Conservation (phyloP, 2,797 vertebrate genomes). For the Catostomus latipinnis region DNA sequence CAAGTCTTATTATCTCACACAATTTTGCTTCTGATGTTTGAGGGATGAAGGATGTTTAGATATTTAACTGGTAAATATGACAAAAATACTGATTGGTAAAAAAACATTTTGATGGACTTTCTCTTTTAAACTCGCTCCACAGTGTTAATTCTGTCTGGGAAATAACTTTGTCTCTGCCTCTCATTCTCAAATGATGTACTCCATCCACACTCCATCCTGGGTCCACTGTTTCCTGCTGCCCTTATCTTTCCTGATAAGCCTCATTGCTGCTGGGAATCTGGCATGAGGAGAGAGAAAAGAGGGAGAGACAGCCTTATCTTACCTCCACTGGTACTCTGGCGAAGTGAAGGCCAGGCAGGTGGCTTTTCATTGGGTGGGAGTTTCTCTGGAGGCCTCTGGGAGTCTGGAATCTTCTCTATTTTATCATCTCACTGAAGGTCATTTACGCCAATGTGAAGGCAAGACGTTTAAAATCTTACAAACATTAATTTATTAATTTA, state of each 20-base stretch:
- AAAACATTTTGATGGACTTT: no score
- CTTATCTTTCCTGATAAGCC: conserved; percentile 49
- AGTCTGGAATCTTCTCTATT: conserved; percentile 18
- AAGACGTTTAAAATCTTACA: no score
- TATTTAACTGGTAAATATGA: no score
- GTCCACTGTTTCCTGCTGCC: conserved; percentile 43
- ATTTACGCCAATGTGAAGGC: neutral
- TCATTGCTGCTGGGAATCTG: conserved; percentile 31
- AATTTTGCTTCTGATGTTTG: no score
- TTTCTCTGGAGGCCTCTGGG: neutral
- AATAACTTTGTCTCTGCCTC: conserved; percentile 8
- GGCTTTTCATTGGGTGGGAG: conserved; percentile 1
- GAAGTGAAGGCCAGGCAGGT: conserved; percentile 46
- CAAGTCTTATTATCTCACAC: no score
- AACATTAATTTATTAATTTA: no score
- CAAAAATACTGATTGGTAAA: no score
- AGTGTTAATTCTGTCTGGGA: neutral
- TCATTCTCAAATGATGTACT: conserved; percentile 21
- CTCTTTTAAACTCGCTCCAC: neutral
- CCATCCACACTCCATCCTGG: conserved; percentile 25
- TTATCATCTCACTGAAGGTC: conserved; percentile 14
- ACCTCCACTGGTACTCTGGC: conserved; percentile 29
- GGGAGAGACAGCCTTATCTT: conserved; percentile 16
- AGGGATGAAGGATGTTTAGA: no score
- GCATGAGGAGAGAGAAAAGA: conserved; percentile 20